Evolutionary conservation across 2,888 invertebrate species (phyloP).

Genomic region (Arrhopalites spinosus): DNA sequence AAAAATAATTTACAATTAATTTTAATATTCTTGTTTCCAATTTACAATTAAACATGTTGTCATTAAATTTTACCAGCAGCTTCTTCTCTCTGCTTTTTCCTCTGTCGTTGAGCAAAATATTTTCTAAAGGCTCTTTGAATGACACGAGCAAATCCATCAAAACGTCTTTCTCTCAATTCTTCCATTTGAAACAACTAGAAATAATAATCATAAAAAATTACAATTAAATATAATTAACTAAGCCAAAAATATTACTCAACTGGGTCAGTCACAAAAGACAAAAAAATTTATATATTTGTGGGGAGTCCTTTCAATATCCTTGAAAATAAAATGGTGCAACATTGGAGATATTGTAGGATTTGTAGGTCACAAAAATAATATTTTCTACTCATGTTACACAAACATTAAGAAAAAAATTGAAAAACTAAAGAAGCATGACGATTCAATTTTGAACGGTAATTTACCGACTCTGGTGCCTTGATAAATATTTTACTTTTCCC

Average conservation of each 20-base stretch:
- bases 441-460: slow-evolving; percentile 44
- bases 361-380: not conserved
- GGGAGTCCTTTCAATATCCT: no score
- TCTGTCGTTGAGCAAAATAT: slow-evolving; percentile 67
- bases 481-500: slow-evolving; percentile 71
- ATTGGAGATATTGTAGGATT: not conserved
- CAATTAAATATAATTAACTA: not conserved
- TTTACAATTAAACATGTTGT: not conserved
- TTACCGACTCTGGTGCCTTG: slow-evolving; percentile 69
- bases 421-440: slow-evolving; percentile 3
- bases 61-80: slow-evolving; percentile 59
- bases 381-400: not conserved
- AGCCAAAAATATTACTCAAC: not conserved
- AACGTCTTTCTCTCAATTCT: slow-evolving; percentile 70
- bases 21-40: not conserved
- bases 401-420: not conserved
- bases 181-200: slow-evolving; percentile 69
- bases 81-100: slow-evolving; percentile 66
- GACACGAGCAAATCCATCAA: slow-evolving; percentile 68
- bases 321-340: no score
- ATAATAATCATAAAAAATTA: not conserved
- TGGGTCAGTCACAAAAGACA: not conserved
- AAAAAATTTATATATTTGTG: no score
- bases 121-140: slow-evolving; percentile 71
- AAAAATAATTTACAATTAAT: not conserved